Evolutionary conservation across 37 sponge, comb jelly and placozoan species (phyloP).

Genomic region (Cliona cf. orientalis): DNA sequence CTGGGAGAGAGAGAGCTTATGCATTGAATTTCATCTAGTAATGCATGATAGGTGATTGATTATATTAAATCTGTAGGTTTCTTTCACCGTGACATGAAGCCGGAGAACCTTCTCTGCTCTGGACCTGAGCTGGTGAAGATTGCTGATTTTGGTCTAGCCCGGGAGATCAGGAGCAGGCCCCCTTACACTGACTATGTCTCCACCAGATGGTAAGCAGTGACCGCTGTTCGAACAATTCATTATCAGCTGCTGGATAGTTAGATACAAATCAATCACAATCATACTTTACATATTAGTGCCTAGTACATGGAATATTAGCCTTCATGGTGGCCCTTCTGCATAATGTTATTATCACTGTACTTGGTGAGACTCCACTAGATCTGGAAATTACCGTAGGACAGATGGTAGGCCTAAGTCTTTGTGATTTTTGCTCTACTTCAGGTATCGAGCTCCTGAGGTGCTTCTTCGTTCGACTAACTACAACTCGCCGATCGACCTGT

Average conservation of each 20-base stretch:
- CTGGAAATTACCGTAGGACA: neutral
- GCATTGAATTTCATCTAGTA: neutral
- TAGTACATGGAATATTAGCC: neutral
- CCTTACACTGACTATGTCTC: conserved; percentile 98
- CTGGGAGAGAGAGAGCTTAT: neutral
- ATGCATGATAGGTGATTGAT: neutral
- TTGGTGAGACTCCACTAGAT: neutral
- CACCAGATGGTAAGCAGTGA: conserved; percentile 90
- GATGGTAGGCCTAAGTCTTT: neutral
- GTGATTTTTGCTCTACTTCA: conserved; percentile 26
- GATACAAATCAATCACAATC: neutral
- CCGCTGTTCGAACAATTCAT: neutral
- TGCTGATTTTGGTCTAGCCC: conserved; percentile 97
- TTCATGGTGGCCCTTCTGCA: neutral
- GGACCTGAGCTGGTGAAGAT: conserved; percentile 96
- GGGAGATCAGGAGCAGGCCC: conserved; percentile 94
- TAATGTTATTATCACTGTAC: no score
- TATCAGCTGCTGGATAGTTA: no score
- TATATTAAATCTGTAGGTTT: conserved; percentile 63
- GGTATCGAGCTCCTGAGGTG: conserved; percentile 98
- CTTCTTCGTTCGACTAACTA: conserved; percentile 88
- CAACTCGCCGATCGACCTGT: conserved; percentile 96
- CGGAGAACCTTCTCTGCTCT: conserved; percentile 96
- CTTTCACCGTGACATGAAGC: conserved; percentile 98
- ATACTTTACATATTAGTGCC: neutral